phyloP scores from a whole-genome alignment of 2,113 vertebrate genomes.

The Haliaeetus leucogaster region DNA sequence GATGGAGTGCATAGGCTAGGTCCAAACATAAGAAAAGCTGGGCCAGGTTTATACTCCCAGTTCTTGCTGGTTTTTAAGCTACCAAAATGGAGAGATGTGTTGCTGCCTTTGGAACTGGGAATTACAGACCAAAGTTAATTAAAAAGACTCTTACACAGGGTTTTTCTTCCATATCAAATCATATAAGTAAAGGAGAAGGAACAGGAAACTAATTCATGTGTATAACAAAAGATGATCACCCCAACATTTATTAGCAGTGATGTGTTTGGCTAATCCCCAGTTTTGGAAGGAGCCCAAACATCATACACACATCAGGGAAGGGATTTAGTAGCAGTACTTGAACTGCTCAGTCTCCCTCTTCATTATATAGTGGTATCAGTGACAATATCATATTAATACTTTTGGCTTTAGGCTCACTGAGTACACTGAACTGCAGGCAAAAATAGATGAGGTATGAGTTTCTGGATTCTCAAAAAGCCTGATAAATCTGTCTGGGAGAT shows the following conservation, averaged over 20 bases:
- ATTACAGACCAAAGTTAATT: background rate
- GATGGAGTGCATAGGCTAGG: background rate
- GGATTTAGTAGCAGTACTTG: background rate
- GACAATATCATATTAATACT: conserved; percentile 8
- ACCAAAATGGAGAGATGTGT: background rate
- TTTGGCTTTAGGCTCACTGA: background rate
- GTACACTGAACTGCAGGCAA: background rate
- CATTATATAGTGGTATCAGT: background rate
- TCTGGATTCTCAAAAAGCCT: background rate
- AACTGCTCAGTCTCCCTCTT: background rate
- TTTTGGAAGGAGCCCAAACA: conserved; percentile 24
- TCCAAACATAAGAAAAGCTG: background rate
- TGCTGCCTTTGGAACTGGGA: background rate
- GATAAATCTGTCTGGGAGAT: background rate
- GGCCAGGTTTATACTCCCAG: background rate
- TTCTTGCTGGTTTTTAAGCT: background rate
- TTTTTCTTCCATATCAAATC: background rate
- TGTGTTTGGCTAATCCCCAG: background rate
- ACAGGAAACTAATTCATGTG: background rate
- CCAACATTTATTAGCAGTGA: conserved; percentile 5
- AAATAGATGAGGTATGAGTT: conserved; percentile 10
- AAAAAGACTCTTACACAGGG: background rate
- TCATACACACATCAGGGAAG: background rate
- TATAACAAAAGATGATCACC: conserved; percentile 4
- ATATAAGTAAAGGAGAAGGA: background rate